A percentile compares a stretch with the other conserved stretches of the same genome.
Conservation (phyloP, 2,797 vertebrate genomes). For the Macroramphosus scolopax region DNA sequence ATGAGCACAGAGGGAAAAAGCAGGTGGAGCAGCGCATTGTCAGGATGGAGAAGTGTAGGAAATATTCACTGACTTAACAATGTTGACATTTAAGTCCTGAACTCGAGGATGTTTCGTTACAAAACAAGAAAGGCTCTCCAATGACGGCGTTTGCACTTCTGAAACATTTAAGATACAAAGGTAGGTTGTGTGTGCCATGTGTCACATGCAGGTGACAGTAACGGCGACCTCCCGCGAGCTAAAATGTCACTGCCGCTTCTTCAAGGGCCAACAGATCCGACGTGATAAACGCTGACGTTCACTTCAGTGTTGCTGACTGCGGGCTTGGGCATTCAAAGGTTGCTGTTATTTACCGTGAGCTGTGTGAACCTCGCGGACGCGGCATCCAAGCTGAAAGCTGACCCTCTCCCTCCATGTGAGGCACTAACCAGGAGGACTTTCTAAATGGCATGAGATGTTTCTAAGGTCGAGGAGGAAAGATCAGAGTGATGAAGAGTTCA, state of each 20-base stretch:
- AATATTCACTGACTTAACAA: slow-evolving; percentile 20
- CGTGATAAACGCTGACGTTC: slow-evolving; percentile 27
- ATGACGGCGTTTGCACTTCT: no score
- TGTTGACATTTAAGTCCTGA: slow-evolving; percentile 40
- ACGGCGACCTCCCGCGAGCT: slow-evolving; percentile 18
- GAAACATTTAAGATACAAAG: no score
- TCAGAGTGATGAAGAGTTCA: no score
- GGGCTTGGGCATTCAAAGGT: slow-evolving; percentile 28
- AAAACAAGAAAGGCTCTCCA: no score
- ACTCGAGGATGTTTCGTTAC: no score
- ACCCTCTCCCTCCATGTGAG: no score
- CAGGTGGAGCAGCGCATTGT: slow-evolving; percentile 1
- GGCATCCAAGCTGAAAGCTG: no score
- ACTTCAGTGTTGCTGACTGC: slow-evolving; percentile 19
- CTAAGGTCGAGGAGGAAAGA: no score
- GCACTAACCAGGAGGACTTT: no score
- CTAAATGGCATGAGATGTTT: no score
- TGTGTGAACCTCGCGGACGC: not conserved
- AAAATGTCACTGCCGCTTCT: slow-evolving; percentile 6
- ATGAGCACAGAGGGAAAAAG: not conserved
- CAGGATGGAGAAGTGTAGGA: no score
- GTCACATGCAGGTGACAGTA: slow-evolving; percentile 33
- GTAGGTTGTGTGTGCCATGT: not conserved
- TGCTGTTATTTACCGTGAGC: slow-evolving; percentile 12
- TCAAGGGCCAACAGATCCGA: slow-evolving; percentile 4